Evolutionary conservation across 2,113 vertebrate species (phyloP), one percentile per base, ranked within the genome.

Genomic region (Pituophis catenifer): DNA sequence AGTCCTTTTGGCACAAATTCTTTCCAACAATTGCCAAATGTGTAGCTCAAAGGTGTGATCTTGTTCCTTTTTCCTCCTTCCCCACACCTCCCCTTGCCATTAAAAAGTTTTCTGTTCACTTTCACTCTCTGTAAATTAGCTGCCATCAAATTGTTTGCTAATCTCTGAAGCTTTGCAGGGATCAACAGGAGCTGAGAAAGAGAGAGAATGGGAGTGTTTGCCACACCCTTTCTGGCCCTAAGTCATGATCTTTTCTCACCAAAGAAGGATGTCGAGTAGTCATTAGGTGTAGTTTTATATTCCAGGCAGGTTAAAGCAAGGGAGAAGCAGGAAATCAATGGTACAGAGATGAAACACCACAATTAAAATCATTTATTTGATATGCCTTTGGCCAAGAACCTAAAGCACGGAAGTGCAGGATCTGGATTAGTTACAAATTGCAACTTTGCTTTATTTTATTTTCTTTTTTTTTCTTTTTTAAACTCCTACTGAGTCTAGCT

Each of bases 301-400:
- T 92, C 94, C 93, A 95, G 94, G 92, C 94, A 95, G 94, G 94
- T 94, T 96, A 92, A 89, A 93, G 94, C 91, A 90, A 95, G 86
- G 5, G 94, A 94, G 90, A 94, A 95, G 94, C 93, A 95, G 92
- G 94, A 95, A 90, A 93, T 94, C 93, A 93, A 94, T 91, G 94
- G 94, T 94, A 75, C 89, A 5, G 87, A 91, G 48, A 75, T 15
- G 50, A 93, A 97, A 92, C 88, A 94, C 93, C 95, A 94, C 95
- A 94, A 97, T 97, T 96, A 96, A 96, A 95, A 94, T 90, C 52
- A 97, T 96, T 96, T 96, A 96, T 96, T 96, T 96, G 95, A 97
- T 97, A 96, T 87, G 92, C 81, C 57, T 90, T 90, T 62, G 97
- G 90, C 93, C 91, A 95, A 94, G 94, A 96, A 93, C 91, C 93